Percentiles rank a stretch among this genome's conserved stretches.
These are phyloP conservation scores for Platichthys flesus DNA, from an alignment of 2,113 vertebrate genomes.

Conservation along the genomic window DNA sequence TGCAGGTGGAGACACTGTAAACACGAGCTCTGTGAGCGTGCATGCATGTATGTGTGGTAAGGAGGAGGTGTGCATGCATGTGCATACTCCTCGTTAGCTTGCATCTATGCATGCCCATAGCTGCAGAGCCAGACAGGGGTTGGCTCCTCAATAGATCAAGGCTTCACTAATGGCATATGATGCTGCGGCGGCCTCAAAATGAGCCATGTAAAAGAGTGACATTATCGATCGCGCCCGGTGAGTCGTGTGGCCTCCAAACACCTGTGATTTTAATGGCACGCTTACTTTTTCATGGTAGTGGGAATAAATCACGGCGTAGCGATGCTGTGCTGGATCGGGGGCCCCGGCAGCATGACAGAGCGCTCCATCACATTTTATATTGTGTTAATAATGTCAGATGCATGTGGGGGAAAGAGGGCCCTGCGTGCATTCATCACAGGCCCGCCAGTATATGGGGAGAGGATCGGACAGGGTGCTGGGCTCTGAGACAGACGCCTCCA, in stretches of 20 bases:
- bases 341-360: conserved; percentile 56
- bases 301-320: conserved; percentile 77
- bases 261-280: conserved; percentile 82
- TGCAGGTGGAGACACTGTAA: conserved; percentile 71
- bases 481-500: conserved; percentile 75
- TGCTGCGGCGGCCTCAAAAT: conserved; percentile 74
- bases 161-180: conserved; percentile 79
- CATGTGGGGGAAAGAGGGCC: conserved; percentile 62
- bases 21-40: conserved; percentile 44
- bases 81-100: conserved; percentile 58
- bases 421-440: conserved; percentile 72
- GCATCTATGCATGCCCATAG: conserved; percentile 50
- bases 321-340: conserved; percentile 44
- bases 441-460: conserved; percentile 55
- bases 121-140: conserved; percentile 55
- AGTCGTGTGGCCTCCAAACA: conserved; percentile 74
- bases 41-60: conserved; percentile 24
- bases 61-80: conserved; percentile 31
- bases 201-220: conserved; percentile 79
- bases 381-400: conserved; percentile 83
- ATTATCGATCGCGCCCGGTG: conserved; percentile 79
- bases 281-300: conserved; percentile 81
- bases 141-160: conserved; percentile 69
- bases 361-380: conserved; percentile 82
- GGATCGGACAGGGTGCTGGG: conserved; percentile 59